Evolutionary conservation across 2,113 vertebrate species (phyloP), one percentile per base, ranked within the genome.

Genomic region (Semnopithecus entellus): DNA sequence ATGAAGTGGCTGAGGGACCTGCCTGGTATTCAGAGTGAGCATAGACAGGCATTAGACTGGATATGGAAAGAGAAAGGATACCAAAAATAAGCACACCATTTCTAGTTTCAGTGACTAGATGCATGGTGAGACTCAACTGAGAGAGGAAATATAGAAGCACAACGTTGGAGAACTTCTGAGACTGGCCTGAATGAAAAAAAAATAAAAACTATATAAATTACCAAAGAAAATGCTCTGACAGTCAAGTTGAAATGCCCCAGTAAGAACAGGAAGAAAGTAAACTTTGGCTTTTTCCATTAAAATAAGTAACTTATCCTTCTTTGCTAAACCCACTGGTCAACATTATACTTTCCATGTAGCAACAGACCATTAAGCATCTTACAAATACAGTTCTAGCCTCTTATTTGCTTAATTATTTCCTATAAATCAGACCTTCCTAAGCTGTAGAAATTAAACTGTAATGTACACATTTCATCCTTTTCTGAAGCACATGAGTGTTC

Each of bases 391-490:
- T 18, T 48, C 7, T 45, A 66, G 45, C 2, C 27, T 83, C 57
- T 94, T 94, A n/a, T 78, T 83, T 66, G 76, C 40, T 57, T 50
- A 50, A 64, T 55, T 52, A 88, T 86, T 94, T 96, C 59, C 35
- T 89, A 32, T 72, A 48, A 88, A 91, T 73, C 66, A 82, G 40
- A 82, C 13, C 23, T 50, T 86, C 45, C 52, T 75, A 93, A 89
- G 17, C 9, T 91, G 30, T 50, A 83, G 57, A 78, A 90, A 90
- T 40, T n/a, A 92, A 76, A 92, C 10, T 40, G 9, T 3, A 1
- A 76, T 52, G 59, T 16, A 86, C 64, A 89, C 48, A 87, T 52
- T 82, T 52, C n/a, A 76, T 40, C 52, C 8, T 96, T 5, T 76
- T 88, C 45, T 73, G 22, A 86, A 88, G 27, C 59, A 1, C 50